A percentile compares a stretch with the other conserved stretches of the same genome.
These are phyloP conservation scores for Drosophila bunnanda DNA, from an alignment of 2,888 invertebrate species.

Conservation along the genomic window DNA sequence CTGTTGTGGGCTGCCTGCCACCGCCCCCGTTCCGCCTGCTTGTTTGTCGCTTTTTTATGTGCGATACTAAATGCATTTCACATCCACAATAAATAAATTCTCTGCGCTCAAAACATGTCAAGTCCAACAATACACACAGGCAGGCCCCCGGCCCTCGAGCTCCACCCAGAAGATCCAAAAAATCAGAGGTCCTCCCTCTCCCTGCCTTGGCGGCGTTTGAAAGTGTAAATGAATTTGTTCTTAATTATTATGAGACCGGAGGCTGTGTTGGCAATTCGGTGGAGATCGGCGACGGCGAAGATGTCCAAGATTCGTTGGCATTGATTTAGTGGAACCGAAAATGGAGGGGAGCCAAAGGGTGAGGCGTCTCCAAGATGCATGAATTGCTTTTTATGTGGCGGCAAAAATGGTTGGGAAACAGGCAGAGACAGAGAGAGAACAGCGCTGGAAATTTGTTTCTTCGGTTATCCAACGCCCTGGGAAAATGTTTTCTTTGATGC, in stretches of 20 bases:
- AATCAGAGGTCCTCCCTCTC: constrained; percentile 3
- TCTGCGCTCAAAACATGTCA: constrained; percentile 73
- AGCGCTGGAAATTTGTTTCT: constrained; percentile 55
- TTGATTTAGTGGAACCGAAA: constrained; percentile 66
- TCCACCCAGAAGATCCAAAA: constrained; percentile 15
- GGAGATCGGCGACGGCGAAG: constrained; percentile 23
- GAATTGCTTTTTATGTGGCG: constrained; percentile 72
- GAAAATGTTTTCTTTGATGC: constrained; percentile 69
- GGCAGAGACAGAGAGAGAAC: constrained; percentile 14
- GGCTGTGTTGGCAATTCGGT: constrained; percentile 61
- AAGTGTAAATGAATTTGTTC: constrained; percentile 82
- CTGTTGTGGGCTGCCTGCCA: constrained; percentile 29
- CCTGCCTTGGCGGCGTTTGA: constrained; percentile 53
- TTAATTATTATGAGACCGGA: constrained; percentile 71
- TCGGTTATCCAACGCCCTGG: constrained; percentile 56
- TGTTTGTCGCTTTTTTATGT: constrained; percentile 61
- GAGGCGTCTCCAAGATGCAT: constrained; percentile 50
- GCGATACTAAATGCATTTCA: constrained; percentile 52
- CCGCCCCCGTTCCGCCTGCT: constrained; percentile 44
- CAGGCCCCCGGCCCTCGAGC: constrained; percentile 7
- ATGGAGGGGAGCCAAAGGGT: constrained; percentile 39
- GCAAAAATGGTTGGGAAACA: constrained; percentile 48
- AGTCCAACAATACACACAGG: constrained; percentile 66
- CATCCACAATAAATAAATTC: constrained; percentile 68
- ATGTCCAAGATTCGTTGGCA: constrained; percentile 57